Evolutionary conservation across 2,888 invertebrate species (phyloP), one percentile per base, ranked within the genome.

Genomic region (Thumatha senex): DNA sequence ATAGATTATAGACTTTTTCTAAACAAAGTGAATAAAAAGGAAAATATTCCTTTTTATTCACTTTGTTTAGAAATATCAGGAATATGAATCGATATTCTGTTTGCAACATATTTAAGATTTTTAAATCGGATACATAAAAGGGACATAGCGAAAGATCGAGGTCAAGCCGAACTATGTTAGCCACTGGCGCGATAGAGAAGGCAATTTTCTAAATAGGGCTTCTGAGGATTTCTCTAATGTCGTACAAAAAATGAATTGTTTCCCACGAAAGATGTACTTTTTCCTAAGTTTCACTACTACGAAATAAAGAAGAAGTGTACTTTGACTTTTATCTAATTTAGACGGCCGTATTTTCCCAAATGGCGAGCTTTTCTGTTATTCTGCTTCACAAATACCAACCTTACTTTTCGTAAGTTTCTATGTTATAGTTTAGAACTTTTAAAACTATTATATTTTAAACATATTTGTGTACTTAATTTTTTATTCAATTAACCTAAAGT

Each of bases 171-270:
- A 66, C 74, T 69, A 69, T 70, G 72, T 79, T 80, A 80, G 80
- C 84, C 84, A 78, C 82, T 78, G 72, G 64, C 76, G 76, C 82
- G 85, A 87, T 85, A 86, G 84, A 84, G 78, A 76, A 84, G 76
- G 79, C 86, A 87, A 86, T 87, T 84, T 86, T 75, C 84, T 84
- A 86, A 87, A 87, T 86, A 86, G 82, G 80, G 75, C 83, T 86
- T 82, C 76, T 72, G 82, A 79, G 86, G 85, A 85, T 85, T 86
- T 85, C 80, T 84, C 80, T 85, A 85, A 87, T 81, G 85, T 83
- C 73, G 78, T 78, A 76, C 81, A 83, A 84, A 85, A 84, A 82
- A 85, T 84, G 82, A 80, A 86, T 86, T 84, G 81, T 73, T n/a
- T 67, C 72, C 72, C 71, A 67, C 61, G 61, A 62, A 67, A 73